These are phyloP conservation scores for Lamprologus callipterus DNA, from an alignment of 2,113 vertebrate species.

Conservation along the genomic window DNA sequence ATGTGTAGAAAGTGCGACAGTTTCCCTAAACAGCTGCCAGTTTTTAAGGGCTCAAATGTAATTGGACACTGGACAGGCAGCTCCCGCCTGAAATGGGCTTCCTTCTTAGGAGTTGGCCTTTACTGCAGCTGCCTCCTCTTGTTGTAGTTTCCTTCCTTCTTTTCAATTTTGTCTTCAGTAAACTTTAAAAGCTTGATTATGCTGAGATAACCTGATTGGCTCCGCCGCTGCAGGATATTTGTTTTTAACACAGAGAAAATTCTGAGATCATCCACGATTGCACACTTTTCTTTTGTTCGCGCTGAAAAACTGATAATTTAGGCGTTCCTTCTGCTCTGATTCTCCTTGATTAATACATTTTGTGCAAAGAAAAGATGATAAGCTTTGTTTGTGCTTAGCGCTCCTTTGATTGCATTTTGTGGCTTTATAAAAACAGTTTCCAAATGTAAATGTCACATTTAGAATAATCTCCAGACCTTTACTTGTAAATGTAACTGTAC, in stretches of 20 bases:
- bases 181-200: neutral
- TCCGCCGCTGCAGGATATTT: neutral
- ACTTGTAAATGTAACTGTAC: conserved; percentile 18
- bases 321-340: neutral
- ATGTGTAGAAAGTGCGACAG: neutral
- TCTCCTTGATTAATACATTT: neutral
- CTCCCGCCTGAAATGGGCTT: neutral
- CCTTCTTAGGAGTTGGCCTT: neutral
- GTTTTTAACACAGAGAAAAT: neutral
- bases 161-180: neutral
- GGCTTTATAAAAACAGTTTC: neutral
- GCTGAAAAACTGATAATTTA: neutral
- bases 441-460: neutral
- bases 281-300: neutral
- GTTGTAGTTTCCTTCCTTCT: neutral
- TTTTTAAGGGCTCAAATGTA: neutral
- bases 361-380: neutral
- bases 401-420: neutral
- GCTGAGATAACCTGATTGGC: neutral
- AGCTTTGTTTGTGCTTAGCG: neutral
- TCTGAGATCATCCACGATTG: neutral
- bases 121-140: neutral
- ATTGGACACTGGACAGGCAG: neutral
- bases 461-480: neutral
- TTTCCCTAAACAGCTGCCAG: neutral